A percentile compares a stretch with the other conserved stretches of the same genome.
Conservation (phyloP, 2,113 vertebrate genomes). For the Dasyornis broadbenti region DNA sequence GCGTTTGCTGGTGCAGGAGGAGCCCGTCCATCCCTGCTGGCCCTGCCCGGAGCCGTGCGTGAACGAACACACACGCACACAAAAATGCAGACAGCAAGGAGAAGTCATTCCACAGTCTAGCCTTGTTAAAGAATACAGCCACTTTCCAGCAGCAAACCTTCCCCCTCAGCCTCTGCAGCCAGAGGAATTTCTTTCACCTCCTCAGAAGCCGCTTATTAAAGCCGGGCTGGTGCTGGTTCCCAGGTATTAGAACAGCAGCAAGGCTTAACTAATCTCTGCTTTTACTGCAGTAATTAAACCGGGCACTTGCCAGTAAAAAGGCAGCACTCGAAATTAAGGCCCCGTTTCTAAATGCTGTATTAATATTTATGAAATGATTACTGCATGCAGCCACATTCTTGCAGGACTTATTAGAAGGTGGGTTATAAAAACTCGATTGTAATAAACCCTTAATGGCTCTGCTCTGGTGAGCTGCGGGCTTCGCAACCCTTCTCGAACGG, state of each 20-base stretch:
- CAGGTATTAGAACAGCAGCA: constrained; percentile 66
- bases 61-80: constrained; percentile 41
- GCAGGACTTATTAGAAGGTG: constrained; percentile 54
- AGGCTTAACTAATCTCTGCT: constrained; percentile 67
- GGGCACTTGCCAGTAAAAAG: constrained; percentile 72
- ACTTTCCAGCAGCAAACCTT: constrained; percentile 55
- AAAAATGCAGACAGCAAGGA: constrained; percentile 69
- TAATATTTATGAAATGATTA: constrained; percentile 73
- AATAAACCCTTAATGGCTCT: constrained; percentile 61
- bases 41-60: neutral
- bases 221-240: constrained; percentile 51
- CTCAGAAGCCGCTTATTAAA: constrained; percentile 56
- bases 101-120: constrained; percentile 69
- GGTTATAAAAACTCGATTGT: constrained; percentile 37
- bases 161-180: constrained; percentile 29
- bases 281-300: constrained; percentile 72
- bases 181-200: constrained; percentile 64
- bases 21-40: neutral
- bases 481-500: neutral
- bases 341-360: constrained; percentile 63
- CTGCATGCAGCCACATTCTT: constrained; percentile 66
- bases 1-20: neutral
- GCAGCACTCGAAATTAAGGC: constrained; percentile 65
- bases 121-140: constrained; percentile 68
- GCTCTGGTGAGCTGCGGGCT: constrained; percentile 1